Evolutionary conservation across 2,888 invertebrate genomes (phyloP).

Genomic region (Ennomos erosarius): DNA sequence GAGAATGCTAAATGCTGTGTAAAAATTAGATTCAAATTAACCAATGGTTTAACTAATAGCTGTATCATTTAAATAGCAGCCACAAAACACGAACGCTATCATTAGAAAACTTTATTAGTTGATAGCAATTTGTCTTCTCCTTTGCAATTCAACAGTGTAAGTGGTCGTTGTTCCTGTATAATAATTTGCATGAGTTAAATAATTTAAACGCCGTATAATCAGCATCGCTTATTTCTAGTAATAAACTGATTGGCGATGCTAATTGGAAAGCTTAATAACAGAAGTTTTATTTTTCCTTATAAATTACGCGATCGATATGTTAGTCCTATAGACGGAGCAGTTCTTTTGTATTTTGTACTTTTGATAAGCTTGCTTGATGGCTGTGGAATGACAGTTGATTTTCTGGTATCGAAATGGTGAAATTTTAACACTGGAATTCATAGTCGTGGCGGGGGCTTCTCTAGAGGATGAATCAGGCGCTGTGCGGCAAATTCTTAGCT

Average conservation of each 20-base stretch:
- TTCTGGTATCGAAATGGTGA: too few species aligned
- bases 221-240: slow-evolving; percentile 56
- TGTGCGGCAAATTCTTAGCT: too few species aligned
- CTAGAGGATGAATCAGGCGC: too few species aligned
- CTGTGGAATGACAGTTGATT: too few species aligned
- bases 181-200: slow-evolving; percentile 74
- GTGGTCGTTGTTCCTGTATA: slow-evolving; percentile 44
- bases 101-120: slow-evolving; percentile 37
- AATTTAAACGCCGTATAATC: slow-evolving; percentile 67
- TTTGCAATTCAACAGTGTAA: slow-evolving; percentile 49
- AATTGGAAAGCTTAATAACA: slow-evolving; percentile 60
- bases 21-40: slow-evolving; percentile 10
- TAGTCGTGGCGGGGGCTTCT: too few species aligned
- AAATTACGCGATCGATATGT: slow-evolving; percentile 43
- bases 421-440: too few species aligned
- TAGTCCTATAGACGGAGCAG: too few species aligned
- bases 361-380: too few species aligned
- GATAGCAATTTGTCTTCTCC: slow-evolving; percentile 47
- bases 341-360: too few species aligned
- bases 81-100: slow-evolving; percentile 26
- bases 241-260: slow-evolving; percentile 67
- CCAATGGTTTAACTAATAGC: slow-evolving; percentile 3
- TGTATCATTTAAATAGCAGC: slow-evolving; percentile 14
- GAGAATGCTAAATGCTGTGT: background rate
- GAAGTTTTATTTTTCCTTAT: slow-evolving; percentile 49